Evolutionary conservation across 2,888 invertebrate species (phyloP).

Genomic region (Melanchra persicariae): DNA sequence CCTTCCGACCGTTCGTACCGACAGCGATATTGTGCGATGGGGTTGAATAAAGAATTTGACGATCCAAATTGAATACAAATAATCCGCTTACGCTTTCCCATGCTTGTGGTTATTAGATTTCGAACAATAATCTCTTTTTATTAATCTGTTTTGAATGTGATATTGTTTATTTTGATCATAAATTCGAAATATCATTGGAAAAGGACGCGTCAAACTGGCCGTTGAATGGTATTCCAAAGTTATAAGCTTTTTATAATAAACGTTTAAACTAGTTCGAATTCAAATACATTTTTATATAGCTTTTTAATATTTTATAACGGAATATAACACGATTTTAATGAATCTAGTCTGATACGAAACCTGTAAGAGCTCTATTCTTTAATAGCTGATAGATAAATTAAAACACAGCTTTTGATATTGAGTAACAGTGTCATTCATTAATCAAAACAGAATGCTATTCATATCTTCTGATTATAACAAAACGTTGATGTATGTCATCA

Average conservation of each 20-base stretch:
- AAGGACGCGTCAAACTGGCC: background rate
- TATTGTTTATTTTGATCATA: constrained; percentile 13
- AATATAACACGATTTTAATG: constrained; percentile 27
- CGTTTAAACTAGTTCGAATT: constrained; percentile 14
- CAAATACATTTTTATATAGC: constrained; percentile 20
- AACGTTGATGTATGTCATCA: constrained; percentile 24
- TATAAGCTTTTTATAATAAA: constrained; percentile 7
- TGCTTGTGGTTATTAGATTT: constrained; percentile 15
- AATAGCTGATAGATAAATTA: constrained; percentile 16
- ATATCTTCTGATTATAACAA: constrained; percentile 20
- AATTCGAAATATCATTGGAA: background rate
- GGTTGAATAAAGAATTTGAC: constrained; percentile 47
- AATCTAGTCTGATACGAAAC: constrained; percentile 35
- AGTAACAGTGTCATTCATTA: constrained; percentile 28
- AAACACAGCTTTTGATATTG: constrained; percentile 8
- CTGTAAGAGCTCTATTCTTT: constrained; percentile 31
- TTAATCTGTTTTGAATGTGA: constrained; percentile 19
- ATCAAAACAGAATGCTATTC: constrained; percentile 25
- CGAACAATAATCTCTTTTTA: constrained; percentile 38
- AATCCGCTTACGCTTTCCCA: constrained; percentile 44
- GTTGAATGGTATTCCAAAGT: constrained; percentile 17
- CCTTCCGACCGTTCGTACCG: constrained; percentile 13
- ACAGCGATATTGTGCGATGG: constrained; percentile 41
- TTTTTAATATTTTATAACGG: constrained; percentile 23
- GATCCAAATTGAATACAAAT: constrained; percentile 55